Percentiles rank a stretch among this genome's conserved stretches.
phyloP scores from a whole-genome alignment of 2,113 vertebrate species.

The Cygnus atratus region DNA sequence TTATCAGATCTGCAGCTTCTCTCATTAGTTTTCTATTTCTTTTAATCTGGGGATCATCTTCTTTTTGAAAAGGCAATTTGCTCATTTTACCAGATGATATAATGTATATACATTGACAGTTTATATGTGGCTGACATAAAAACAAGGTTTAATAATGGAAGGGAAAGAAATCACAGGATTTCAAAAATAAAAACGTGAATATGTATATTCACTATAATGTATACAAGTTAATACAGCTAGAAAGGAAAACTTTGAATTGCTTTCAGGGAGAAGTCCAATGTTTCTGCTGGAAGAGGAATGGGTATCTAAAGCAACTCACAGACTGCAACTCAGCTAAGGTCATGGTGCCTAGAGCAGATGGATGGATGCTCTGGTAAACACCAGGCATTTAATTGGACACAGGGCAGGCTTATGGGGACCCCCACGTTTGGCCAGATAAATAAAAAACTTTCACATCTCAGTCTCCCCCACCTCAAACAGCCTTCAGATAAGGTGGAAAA shows the following conservation, averaged over 20 bases:
- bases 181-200: background rate
- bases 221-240: background rate
- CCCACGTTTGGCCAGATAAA: rapidly evolving
- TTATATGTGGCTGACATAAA: background rate
- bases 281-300: background rate
- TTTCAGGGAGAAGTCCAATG: background rate
- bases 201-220: background rate
- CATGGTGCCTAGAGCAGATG: background rate
- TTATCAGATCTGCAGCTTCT: background rate
- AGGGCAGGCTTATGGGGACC: background rate
- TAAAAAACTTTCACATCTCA: background rate
- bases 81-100: background rate
- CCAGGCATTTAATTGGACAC: rapidly evolving
- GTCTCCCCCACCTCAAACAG: background rate
- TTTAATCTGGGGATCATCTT: background rate
- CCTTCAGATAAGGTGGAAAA: background rate
- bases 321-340: background rate
- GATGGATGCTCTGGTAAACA: background rate
- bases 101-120: background rate
- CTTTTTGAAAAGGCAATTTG: background rate
- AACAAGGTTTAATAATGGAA: background rate
- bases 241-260: background rate
- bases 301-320: background rate
- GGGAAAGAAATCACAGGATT: background rate
- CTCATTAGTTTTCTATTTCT: background rate